Evolutionary conservation across 2,888 invertebrate species (phyloP), one percentile per base, ranked within the genome.

Genomic region (Polietes domitor): DNA sequence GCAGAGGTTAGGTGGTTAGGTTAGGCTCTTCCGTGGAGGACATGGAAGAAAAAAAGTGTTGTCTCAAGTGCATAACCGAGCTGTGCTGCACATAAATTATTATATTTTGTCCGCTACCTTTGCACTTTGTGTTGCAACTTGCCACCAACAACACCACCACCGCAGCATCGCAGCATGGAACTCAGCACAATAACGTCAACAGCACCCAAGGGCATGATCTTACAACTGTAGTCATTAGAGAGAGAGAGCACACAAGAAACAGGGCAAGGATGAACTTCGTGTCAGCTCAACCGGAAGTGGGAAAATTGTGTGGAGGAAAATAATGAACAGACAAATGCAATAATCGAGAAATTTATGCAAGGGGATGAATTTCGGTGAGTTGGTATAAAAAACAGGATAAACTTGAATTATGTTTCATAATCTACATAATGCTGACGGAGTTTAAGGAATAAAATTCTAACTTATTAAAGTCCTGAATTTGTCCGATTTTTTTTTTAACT

Each of bases 1-100:
- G 17, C 19, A 21, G 37, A 41, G 15, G n/a, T 15, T 12, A n/a
- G 58, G 58, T 17, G 28, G 50, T 17, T n/a, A n/a, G 50, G 19
- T 5, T n/a, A 10, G 7, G n/a, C 43, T 12, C 50, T 3, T 12
- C 19, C 17, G 3, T 21, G 9, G 6, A 53, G 19, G 21, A 7
- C 19, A 47, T 2, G n/a, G 28, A 61, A 15, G n/a, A 28, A 61
- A n/a, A 61, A 28, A 28, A n/a, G 17, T 61, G 47, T 47, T 55
- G 82, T 78, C 75, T 78, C 78, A 79, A 82, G 82, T 79, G 75
- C 75, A 72, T 53, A 74, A 74, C 58, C 5, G 53, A 77, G 74
- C 63, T 76, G 2, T 10, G 53, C 55, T 55, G 71, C 47, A 19
- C 71, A 76, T 78, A 79, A 78, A 75, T 79, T 82, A 79, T 47